Percentiles rank a stretch among this genome's conserved stretches.
phyloP scores from a whole-genome alignment of 2,797 vertebrate species.

The Ctenochaetus hawaiiensis region DNA sequence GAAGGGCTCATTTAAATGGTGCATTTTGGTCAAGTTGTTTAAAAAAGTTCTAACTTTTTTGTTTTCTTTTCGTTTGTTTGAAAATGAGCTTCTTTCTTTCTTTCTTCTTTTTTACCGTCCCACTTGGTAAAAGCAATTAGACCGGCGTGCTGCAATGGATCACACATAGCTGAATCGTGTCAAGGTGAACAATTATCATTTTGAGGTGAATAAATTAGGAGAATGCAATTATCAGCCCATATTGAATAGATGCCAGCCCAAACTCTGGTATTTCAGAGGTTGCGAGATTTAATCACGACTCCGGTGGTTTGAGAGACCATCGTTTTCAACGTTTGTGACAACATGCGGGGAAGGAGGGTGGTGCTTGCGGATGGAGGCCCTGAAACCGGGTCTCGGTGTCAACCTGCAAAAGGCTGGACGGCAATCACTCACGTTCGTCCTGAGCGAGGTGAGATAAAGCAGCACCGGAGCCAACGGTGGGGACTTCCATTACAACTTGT shows the following conservation, averaged over 20 bases:
- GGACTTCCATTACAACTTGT: constrained; percentile 70
- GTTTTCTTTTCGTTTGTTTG: constrained; percentile 29
- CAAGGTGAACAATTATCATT: constrained; percentile 84
- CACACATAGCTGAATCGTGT: constrained; percentile 74
- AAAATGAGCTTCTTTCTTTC: constrained; percentile 47
- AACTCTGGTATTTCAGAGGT: constrained; percentile 69
- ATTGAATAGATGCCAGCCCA: constrained; percentile 65
- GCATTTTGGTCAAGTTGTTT: constrained; percentile 31
- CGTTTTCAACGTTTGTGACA: constrained; percentile 70
- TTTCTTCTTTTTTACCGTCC: background rate
- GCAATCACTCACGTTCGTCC: constrained; percentile 70
- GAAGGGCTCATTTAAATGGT: constrained; percentile 35
- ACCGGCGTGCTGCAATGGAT: constrained; percentile 65
- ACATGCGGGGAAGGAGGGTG: constrained; percentile 16
- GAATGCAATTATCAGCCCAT: constrained; percentile 77
- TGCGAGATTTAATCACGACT: constrained; percentile 73
- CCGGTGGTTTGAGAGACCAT: constrained; percentile 63
- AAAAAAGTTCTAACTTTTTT: constrained; percentile 37
- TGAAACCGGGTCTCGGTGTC: constrained; percentile 33
- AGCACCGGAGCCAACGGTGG: background rate
- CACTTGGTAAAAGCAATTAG: constrained; percentile 74
- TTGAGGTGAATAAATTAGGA: constrained; percentile 82
- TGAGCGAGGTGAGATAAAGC: constrained; percentile 63
- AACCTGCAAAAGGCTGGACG: constrained; percentile 58
- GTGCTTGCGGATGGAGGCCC: constrained; percentile 2